Base-by-base conservation (phyloP, 2,113 vertebrate genomes). In the Tylochromis polylepis region DNA sequence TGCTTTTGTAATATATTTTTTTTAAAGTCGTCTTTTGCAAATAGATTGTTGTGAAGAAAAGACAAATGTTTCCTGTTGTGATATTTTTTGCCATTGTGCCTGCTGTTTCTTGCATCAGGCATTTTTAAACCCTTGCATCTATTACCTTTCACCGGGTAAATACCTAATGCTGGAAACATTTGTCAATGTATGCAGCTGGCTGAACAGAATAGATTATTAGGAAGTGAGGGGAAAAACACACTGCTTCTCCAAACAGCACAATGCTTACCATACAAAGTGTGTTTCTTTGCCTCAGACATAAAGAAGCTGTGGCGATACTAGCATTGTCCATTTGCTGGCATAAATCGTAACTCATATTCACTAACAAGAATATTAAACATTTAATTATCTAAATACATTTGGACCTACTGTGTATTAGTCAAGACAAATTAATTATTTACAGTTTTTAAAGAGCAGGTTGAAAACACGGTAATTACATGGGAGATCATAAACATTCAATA, bases 181-280 rank as follows among this genome's bases (percentile, higher is more conserved):
- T 96, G 96, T 96, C 96, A 96, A 94, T 95, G 95, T 96, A 96
- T 95, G 93, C 93, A 94, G 94, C 92, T 96, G 94, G 91, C 93
- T 96, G 95, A 96, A 95, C 96, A 96, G 95, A 96, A 96, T 96
- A 95, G 95, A 96, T 96, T 95, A 97, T 96, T 96, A 96, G 96
- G 89, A 95, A 93, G 95, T 88, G 94, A 94, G 94, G 93, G 94
- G 92, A 90, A 93, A 94, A 94, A 95, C 95, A 95, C 93, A 94
- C 87, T 83, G 83, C 91, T 91, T 93, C 92, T 93, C 90, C 92
- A 95, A 94, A 95, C 90, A 93, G 88, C 86, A 92, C 88, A 90
- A 88, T 83, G 78, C 87, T 85, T 56, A 56, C 87, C 80, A 89
- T 82, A 87, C 88, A 91, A 87, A 94, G 78, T 87, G 79, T 82